These are phyloP conservation scores for Acronicta alni DNA, from an alignment of 2,888 invertebrate genomes.

Conservation along the genomic window DNA sequence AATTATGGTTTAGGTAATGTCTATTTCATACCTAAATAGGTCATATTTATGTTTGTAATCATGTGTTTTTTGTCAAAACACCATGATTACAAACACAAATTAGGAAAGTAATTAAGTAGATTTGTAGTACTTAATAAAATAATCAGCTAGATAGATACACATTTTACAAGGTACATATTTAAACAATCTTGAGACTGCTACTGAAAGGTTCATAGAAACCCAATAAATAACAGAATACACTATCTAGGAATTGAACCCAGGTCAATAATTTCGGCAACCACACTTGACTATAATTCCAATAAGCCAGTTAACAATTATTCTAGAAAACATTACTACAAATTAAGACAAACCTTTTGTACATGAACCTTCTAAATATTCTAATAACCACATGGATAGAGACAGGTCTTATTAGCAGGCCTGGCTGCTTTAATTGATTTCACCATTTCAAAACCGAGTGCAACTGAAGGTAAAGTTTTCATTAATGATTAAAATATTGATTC, in stretches of 20 bases:
- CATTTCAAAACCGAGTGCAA: conserved; percentile 57
- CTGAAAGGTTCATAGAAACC: no score
- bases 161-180: no score
- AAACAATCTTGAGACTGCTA: no score
- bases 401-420: conserved; percentile 27
- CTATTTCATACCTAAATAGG: not conserved
- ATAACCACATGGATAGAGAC: conserved; percentile 36
- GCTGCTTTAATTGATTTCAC: conserved; percentile 44
- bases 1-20: not conserved
- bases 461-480: conserved; percentile 55
- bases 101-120: not conserved
- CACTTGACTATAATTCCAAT: not conserved
- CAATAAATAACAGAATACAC: no score
- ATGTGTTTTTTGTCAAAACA: no score
- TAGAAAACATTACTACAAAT: not conserved
- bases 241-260: no score
- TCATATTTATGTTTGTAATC: no score
- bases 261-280: not conserved
- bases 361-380: conserved; percentile 36
- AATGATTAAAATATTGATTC: not conserved
- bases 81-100: not conserved
- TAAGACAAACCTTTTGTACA: conserved; percentile 32
- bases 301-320: not conserved
- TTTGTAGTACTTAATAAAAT: no score
- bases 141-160: no score